Base-by-base conservation (phyloP, 2,797 vertebrate species). In the Coreius guichenoti region DNA sequence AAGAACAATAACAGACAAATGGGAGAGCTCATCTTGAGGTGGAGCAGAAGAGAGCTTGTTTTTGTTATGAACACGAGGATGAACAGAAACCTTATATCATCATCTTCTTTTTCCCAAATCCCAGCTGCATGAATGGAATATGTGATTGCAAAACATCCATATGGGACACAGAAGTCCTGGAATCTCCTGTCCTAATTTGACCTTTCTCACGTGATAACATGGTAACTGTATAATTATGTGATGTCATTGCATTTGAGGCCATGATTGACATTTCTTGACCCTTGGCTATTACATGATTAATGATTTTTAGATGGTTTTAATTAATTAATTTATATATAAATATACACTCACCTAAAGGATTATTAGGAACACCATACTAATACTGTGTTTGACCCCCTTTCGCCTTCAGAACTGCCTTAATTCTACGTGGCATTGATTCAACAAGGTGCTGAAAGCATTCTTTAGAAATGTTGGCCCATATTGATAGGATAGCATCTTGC, bases 171-270 rank as follows among this genome's bases (percentile, higher is more conserved):
- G 26, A 75, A 47, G 36, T 69, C 26, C 70, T 49, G 47, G 75
- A 79, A 63, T 51, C 54, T 81, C 49, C 29, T 47, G 21, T 80
- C 47, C 77, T 76, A n/a, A 76, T 61, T 45, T 23, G 17, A 75
- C 26, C 51, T 43, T 58, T 58, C 8, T 49, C 31, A 23, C 13
- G 21, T 56, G 17, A 43, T 56, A 49, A 77, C 6, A 31, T 21
- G 23, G 2, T 29, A 26, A 76, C 11, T 26, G 23, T 78, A 47
- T 29, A 45, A 58, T 70, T 84, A 5, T 58, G 1, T 58, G 49
- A 69, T 77, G 14, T 36, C 29, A 39, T 21, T 51, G 4, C 17
- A 49, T 51, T 74, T 49, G 21, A 33, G 19, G 43, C 21, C 26
- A 47, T 21, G 33, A 43, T 36, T 75, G 19, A 76, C 19, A 68